Evolutionary conservation across 2,888 invertebrate species (phyloP).

Genomic region (Eupithecia exiguata): DNA sequence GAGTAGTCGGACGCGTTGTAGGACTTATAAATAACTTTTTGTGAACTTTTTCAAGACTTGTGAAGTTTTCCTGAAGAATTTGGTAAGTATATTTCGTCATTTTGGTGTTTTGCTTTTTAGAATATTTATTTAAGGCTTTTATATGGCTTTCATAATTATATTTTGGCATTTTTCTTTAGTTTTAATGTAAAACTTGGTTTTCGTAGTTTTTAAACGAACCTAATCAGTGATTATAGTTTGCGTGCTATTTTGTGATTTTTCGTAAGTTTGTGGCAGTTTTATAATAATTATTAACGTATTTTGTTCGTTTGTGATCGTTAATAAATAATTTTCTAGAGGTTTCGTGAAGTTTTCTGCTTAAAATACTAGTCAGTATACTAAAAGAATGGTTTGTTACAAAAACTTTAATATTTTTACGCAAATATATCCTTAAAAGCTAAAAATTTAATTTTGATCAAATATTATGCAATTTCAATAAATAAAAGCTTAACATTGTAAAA

Average conservation of each 20-base stretch:
- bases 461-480: neutral
- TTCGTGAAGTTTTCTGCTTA: neutral
- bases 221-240: neutral
- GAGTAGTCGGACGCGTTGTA: neutral
- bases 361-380: neutral
- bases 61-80: conserved; percentile 2
- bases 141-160: neutral
- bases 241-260: neutral
- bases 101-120: neutral
- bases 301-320: neutral
- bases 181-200: neutral
- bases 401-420: neutral
- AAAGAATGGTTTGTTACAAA: neutral
- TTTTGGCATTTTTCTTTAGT: neutral
- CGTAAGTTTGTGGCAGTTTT: neutral
- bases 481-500: neutral
- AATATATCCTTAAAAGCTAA: neutral
- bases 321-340: neutral
- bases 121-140: neutral
- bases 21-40: conserved; percentile 4
- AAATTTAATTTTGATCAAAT: neutral
- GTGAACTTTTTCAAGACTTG: neutral
- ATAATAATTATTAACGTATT: neutral
- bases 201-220: neutral
- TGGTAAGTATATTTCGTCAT: neutral